Base-by-base conservation (phyloP, 2,888 invertebrate species). In the Lordiphosa andalusiaca region DNA sequence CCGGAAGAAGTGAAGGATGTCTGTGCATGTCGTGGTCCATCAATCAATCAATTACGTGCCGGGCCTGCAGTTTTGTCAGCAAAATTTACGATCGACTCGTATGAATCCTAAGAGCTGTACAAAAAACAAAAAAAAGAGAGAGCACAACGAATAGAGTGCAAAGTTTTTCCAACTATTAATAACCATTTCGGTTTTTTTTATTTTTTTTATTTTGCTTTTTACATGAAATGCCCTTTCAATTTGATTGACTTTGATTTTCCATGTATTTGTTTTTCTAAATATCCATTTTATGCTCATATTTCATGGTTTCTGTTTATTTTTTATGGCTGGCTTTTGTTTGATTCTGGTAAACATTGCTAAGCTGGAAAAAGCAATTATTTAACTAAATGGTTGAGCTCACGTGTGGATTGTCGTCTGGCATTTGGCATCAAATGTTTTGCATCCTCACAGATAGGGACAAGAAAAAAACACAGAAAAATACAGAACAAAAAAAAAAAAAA, bases 1-100 rank as follows among this genome's bases (percentile, higher is more conserved):
- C 51, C 39, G 53, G 52, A 62, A 63, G 52, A 60, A 63, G 59
- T 47, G 30, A 9, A 30, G 30, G 30, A 30, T 19, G 19, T 57
- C 7, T 38, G 38, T 16, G 42, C 38, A 19, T 39, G 33, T 53
- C 44, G 33, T 40, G 19, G 40, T 62, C 80, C 59, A 77, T 77
- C 77, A 77, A 80, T 77, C 77, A 83, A 77, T 77, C 81, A 77
- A 77, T 83, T 77, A 80, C 62, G 73, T 61, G 70, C 76, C 58
- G 61, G 58, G 83, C 75, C 53, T 58, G 53, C 47, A 64, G 61
- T 62, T 66, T 55, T 65, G 71, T 74, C 72, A 71, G 72, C 69
- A 57, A 55, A 82, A 66, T 77, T 71, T 73, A 69, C 82, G 82
- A 77, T 54, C 62, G 68, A 71, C 78, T 81, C 60, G 61, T 25